Percentiles rank a stretch among this genome's conserved stretches.
Evolutionary conservation across 2,888 invertebrate species (phyloP).

Genomic region (Argynnis bischoffii): DNA sequence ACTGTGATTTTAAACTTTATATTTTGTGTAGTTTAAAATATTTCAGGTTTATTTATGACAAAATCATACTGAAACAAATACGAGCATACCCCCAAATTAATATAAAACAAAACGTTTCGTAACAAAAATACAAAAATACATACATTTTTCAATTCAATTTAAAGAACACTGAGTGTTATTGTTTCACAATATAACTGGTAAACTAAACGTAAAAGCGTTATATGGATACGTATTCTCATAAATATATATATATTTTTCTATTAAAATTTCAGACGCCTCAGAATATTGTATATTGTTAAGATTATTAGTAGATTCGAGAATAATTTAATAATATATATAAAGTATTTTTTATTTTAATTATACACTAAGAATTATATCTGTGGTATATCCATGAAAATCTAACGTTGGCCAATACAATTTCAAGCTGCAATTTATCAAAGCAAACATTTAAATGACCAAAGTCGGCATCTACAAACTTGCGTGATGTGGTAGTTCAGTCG

Average conservation of each 20-base stretch:
- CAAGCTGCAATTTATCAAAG: conserved; percentile 69
- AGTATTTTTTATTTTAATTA: neutral
- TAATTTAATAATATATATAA: neutral
- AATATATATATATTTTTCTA: neutral
- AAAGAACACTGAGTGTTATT: conserved; percentile 73
- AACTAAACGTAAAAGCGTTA: conserved; percentile 35
- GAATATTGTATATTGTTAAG: neutral
- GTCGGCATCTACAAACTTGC: conserved; percentile 69
- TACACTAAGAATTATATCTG: neutral
- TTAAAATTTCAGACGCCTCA: neutral
- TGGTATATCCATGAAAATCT: conserved; percentile 49
- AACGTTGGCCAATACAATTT: conserved; percentile 57
- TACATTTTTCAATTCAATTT: conserved; percentile 80
- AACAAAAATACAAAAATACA: too few relatives aligned
- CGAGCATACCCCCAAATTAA: too few relatives aligned
- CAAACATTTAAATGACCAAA: conserved; percentile 77
- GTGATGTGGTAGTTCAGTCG: conserved; percentile 55
- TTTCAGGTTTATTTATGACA: too few relatives aligned
- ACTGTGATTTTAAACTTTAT: too few relatives aligned
- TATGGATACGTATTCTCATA: conserved; percentile 6
- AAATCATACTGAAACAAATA: too few relatives aligned
- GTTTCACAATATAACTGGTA: conserved; percentile 44
- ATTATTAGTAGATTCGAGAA: too few relatives aligned
- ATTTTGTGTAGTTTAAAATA: too few relatives aligned
- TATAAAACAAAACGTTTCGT: too few relatives aligned